Percentiles rank a stretch among this genome's conserved stretches.
Evolutionary conservation across 2,888 invertebrate species (phyloP).

Genomic region (Diaperis boleti): DNA sequence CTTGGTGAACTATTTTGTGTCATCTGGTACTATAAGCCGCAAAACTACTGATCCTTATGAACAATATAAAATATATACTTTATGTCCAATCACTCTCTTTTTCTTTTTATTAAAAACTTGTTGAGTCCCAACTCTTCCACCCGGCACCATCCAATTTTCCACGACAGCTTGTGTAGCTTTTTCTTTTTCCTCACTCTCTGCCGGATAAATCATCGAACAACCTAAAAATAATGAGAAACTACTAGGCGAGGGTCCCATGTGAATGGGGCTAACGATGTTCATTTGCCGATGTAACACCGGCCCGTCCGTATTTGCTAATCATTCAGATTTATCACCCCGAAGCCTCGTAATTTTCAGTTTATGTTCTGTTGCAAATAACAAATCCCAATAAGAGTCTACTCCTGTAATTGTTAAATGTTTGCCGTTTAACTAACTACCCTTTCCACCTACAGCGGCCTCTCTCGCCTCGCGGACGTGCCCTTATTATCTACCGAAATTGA

Average conservation of each 20-base stretch:
- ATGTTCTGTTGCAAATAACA: slow-evolving; percentile 45
- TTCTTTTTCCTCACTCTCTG: slow-evolving; percentile 13
- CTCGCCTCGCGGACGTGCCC: slow-evolving; percentile 6
- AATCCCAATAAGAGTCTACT: slow-evolving; percentile 38
- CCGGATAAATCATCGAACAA: slow-evolving; percentile 49
- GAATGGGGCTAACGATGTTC: slow-evolving; percentile 49
- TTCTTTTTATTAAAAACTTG: no score
- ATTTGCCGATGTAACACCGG: slow-evolving; percentile 47
- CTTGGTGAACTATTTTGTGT: no score
- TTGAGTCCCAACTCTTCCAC: no score
- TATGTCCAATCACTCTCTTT: no score
- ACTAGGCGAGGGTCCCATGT: slow-evolving; percentile 49
- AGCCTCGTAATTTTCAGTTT: slow-evolving; percentile 52
- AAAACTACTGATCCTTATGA: no score
- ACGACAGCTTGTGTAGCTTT: slow-evolving; percentile 5
- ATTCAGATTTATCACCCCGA: slow-evolving; percentile 53
- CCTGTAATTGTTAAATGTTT: slow-evolving; percentile 21
- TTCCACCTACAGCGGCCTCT: background rate
- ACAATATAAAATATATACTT: no score
- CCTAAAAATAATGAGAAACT: slow-evolving; percentile 51
- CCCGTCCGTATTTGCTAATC: slow-evolving; percentile 53
- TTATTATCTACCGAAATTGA: slow-evolving; percentile 27
- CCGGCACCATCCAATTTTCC: background rate
- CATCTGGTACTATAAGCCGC: no score
- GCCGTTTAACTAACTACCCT: background rate